A percentile compares a stretch with the other conserved stretches of the same genome.
phyloP scores from a whole-genome alignment of 2,888 invertebrate species.

The Perizoma flavofasciatum region DNA sequence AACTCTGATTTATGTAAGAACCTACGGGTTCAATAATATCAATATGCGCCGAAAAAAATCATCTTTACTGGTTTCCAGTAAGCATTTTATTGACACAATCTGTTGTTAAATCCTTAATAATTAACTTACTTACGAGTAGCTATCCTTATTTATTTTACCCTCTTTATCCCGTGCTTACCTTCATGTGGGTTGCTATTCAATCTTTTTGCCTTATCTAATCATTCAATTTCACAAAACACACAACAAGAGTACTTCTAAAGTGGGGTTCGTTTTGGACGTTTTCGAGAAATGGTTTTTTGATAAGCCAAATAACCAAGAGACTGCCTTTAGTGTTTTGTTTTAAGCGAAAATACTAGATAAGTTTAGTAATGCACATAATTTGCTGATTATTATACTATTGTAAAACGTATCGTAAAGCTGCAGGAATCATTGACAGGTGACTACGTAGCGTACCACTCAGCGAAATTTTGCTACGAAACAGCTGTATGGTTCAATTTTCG shows the following conservation, averaged over 20 bases:
- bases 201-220: conserved; percentile 13
- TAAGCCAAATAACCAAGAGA: not conserved
- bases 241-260: conserved; percentile 1
- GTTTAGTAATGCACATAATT: too few species aligned
- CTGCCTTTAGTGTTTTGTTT: too few species aligned
- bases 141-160: conserved; percentile 10
- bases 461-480: conserved; percentile 22
- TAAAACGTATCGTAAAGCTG: not conserved
- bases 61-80: too few species aligned
- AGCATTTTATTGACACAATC: not conserved
- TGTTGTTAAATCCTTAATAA: conserved; percentile 4
- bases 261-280: conserved; percentile 2
- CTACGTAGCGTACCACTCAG: conserved; percentile 9
- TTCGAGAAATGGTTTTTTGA: conserved; percentile 4
- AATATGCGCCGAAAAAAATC: too few species aligned
- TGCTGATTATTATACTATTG: not conserved
- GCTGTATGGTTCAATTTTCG: conserved; percentile 8
- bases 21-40: too few species aligned
- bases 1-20: too few species aligned
- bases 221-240: conserved; percentile 19
- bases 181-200: not conserved
- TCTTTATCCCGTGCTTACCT: conserved; percentile 3
- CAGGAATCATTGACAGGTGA: not conserved
- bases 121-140: conserved; percentile 6
- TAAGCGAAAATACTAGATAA: too few species aligned